Conservation (phyloP, 92 coral and sea anemone species). For the Palythoa grandis region DNA sequence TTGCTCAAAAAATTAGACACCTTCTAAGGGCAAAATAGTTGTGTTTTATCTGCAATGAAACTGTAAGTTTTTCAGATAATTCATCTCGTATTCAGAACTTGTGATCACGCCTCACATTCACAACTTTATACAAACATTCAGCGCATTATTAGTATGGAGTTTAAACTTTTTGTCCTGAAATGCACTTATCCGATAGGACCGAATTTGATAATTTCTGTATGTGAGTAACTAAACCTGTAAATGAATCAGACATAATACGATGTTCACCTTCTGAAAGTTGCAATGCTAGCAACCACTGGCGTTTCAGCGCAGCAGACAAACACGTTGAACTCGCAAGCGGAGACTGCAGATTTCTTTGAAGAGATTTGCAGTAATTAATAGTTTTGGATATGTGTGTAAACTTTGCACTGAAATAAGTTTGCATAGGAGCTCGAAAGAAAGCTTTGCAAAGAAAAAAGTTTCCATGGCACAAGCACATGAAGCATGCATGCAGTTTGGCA, state of each 20-base stretch:
- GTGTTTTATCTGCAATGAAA: too few relatives aligned
- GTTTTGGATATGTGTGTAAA: not conserved
- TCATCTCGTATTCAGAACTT: not conserved
- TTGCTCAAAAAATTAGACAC: too few relatives aligned
- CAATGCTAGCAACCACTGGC: not conserved
- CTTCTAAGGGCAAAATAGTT: too few relatives aligned
- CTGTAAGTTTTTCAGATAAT: not conserved
- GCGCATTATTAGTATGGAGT: not conserved
- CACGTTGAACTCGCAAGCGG: not conserved
- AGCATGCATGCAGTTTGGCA: too few relatives aligned
- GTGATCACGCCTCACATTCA: not conserved
- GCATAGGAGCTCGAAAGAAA: not conserved
- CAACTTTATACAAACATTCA: too few relatives aligned
- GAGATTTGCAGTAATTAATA: not conserved
- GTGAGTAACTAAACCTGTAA: not conserved
- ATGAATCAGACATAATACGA: not conserved
- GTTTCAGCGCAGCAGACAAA: not conserved
- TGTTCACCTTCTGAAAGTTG: not conserved
- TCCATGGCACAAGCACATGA: not conserved
- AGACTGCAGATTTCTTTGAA: not conserved
- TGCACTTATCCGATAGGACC: not conserved
- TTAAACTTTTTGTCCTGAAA: not conserved
- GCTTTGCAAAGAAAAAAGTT: not conserved
- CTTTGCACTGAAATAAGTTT: not conserved
- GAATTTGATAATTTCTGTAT: not conserved